Evolutionary conservation across 2,113 vertebrate genomes (phyloP).

Genomic region (Microtus montanus): DNA sequence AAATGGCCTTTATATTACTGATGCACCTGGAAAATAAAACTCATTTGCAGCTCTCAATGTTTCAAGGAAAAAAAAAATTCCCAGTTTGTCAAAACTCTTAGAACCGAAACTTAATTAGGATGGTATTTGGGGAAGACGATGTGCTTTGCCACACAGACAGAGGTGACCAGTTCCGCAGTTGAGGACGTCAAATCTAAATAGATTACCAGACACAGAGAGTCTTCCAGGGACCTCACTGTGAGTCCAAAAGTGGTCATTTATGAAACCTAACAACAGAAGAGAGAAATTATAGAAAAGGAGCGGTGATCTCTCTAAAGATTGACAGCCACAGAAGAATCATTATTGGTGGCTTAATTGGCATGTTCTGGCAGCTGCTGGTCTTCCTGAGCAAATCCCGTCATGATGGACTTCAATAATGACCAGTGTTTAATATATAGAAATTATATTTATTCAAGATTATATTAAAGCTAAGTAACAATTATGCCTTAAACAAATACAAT

Average conservation of each 20-base stretch:
- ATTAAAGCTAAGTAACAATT: conserved; percentile 36
- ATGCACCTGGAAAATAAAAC: conserved; percentile 84
- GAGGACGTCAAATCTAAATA: neutral
- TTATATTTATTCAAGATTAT: conserved; percentile 7
- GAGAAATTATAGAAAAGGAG: neutral
- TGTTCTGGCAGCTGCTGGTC: neutral
- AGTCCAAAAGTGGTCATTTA: neutral
- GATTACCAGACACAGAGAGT: neutral
- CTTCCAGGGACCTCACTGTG: neutral
- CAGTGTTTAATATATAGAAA: neutral
- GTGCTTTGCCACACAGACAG: neutral
- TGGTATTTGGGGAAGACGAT: neutral
- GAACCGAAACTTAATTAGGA: neutral
- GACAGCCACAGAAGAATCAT: neutral
- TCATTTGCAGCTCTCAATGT: conserved; percentile 66
- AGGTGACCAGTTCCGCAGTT: neutral
- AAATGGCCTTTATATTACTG: conserved; percentile 69
- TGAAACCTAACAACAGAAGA: neutral
- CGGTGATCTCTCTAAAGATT: neutral
- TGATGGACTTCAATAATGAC: neutral
- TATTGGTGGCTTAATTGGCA: neutral
- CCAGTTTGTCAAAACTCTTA: conserved; percentile 35
- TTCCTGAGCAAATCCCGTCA: neutral
- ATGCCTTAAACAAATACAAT: neutral
- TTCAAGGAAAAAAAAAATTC: conserved; percentile 65